Evolutionary conservation across 2,797 vertebrate genomes (phyloP).

Genomic region (Chaetophractus vellerosus): DNA sequence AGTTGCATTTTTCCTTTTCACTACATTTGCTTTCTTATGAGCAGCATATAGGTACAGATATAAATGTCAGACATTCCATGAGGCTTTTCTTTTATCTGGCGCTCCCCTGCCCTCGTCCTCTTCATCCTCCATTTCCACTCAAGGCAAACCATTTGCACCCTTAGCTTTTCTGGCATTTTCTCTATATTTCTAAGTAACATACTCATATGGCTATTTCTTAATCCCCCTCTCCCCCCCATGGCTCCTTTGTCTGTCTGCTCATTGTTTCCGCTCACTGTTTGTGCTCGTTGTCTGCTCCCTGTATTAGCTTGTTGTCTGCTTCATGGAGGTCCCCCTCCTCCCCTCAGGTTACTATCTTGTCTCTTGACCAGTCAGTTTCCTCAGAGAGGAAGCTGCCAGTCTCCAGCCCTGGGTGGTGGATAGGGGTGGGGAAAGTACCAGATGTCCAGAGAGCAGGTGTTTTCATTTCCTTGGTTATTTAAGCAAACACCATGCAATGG

Average conservation of each 20-base stretch:
- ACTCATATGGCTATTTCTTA: neutral
- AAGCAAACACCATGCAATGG: too few species aligned
- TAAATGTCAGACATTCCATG: neutral
- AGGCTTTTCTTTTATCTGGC: constrained; percentile 10
- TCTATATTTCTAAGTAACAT: constrained; percentile 1
- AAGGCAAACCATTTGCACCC: neutral
- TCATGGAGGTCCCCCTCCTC: too few species aligned
- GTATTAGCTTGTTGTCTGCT: too few species aligned
- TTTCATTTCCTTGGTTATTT: too few species aligned
- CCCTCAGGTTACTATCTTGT: rapidly evolving
- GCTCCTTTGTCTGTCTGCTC: too few species aligned
- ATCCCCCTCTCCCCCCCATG: too few species aligned
- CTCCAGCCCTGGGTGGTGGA: neutral
- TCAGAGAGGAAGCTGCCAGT: neutral
- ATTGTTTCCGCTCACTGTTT: too few species aligned
- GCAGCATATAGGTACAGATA: neutral
- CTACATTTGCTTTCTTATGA: neutral
- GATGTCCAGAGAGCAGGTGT: too few species aligned
- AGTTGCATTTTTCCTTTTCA: neutral
- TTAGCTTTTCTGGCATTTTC: constrained; percentile 6
- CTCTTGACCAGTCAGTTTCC: neutral
- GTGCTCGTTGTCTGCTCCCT: too few species aligned
- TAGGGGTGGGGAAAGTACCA: neutral
- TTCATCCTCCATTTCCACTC: neutral
- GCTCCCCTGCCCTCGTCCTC: neutral